phyloP scores from a whole-genome alignment of 2,888 invertebrate genomes.

The Sylvicola cinctus region DNA sequence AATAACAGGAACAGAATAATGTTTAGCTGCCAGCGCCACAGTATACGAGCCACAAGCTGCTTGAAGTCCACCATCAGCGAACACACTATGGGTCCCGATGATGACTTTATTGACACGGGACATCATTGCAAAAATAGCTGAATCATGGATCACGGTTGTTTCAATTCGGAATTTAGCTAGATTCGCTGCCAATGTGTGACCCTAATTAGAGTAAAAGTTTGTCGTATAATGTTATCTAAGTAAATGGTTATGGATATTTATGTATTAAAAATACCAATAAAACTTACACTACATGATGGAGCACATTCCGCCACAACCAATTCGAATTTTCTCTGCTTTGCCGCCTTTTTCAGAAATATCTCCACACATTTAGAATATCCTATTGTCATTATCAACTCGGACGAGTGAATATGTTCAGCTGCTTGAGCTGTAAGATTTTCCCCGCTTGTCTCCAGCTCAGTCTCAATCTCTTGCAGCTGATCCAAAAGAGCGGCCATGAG shows the following conservation, averaged over 20 bases:
- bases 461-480: constrained; percentile 56
- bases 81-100: constrained; percentile 67
- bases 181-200: constrained; percentile 62
- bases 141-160: constrained; percentile 70
- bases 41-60: constrained; percentile 59
- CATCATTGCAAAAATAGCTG: constrained; percentile 83
- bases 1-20: constrained; percentile 77
- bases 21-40: constrained; percentile 67
- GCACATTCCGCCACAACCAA: constrained; percentile 75
- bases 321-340: constrained; percentile 53
- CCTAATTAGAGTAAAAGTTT: too few relatives aligned
- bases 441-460: constrained; percentile 61
- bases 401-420: constrained; percentile 72
- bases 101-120: constrained; percentile 79
- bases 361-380: constrained; percentile 64
- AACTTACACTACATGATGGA: constrained; percentile 26
- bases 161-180: constrained; percentile 55
- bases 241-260: background rate
- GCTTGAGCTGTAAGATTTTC: constrained; percentile 72
- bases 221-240: too few relatives aligned
- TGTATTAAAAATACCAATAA: background rate
- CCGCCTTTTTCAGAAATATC: constrained; percentile 64
- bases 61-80: constrained; percentile 74
- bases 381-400: constrained; percentile 74
- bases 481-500: constrained; percentile 45